Evolutionary conservation across 2,888 invertebrate genomes (phyloP), one percentile per base, ranked within the genome.

Genomic region (Hypena proboscidalis): DNA sequence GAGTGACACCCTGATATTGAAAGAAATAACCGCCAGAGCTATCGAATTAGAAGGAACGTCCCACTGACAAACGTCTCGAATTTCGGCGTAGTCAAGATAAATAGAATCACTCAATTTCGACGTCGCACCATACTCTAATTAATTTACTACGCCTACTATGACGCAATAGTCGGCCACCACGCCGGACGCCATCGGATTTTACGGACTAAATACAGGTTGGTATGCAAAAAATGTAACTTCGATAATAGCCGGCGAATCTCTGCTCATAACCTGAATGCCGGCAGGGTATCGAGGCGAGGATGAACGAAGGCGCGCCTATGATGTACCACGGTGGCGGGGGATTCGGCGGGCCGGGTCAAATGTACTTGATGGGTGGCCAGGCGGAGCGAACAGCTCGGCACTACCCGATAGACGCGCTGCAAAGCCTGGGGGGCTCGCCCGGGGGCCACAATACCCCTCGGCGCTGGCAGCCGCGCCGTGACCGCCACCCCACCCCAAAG

Each of bases 261-360:
- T 45, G 57, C 47, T 54, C 34, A 49, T 48, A 67, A 58, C 57
- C 52, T 53, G 61, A 58, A 63, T 48, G 44, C 63, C 68, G 64
- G 62, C 72, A 83, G 83, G 68, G 57, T 59, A 68, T 70, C 42
- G 47, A 49, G 59, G 66, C 60, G 68, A 67, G 36, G 45, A 90
- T 90, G 90, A 85, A 78, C 68, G 90, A 90, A 59, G 85, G 87
- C 39, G 76, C 80, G 40, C 81, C 88, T 35, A 76, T 86, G 61
- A 80, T 88, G 78, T 90, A 83, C 70, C 85, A 86, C 47, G 83
- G 80, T 29, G 80, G 72, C 45, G 78, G 75, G 34, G 81, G 80
- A 30, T 80, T 77, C 50, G 80, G 84, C 23, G 80, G 77, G 7
- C 74, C 81, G 14, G 80, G 80, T 20, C 77, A 78, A 40, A 66